A percentile compares a stretch with the other conserved stretches of the same genome.
phyloP scores from a whole-genome alignment of 2,888 invertebrate species.

The Tineola bisselliella region DNA sequence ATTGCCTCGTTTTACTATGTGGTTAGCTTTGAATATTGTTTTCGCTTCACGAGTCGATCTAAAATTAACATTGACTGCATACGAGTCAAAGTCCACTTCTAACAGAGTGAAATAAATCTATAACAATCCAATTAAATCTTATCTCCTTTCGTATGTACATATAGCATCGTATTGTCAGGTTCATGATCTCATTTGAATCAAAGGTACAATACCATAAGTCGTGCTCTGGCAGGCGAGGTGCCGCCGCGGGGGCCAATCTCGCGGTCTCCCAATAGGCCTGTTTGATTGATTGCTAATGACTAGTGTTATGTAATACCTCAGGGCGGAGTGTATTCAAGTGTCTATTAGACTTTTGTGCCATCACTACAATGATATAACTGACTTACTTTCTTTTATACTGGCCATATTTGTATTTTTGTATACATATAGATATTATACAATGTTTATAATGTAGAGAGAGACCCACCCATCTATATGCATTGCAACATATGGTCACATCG shows the following conservation, averaged over 20 bases:
- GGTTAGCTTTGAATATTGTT: constrained; percentile 12
- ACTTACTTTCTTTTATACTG: neutral
- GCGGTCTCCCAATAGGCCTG: constrained; percentile 39
- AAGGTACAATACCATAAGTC: neutral
- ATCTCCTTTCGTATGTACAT: neutral
- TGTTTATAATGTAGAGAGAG: neutral
- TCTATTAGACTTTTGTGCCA: constrained; percentile 7
- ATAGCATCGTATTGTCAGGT: neutral
- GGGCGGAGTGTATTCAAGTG: neutral
- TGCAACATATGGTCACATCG: constrained; percentile 8
- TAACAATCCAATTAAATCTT: neutral
- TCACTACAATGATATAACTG: neutral
- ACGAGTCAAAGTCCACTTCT: neutral
- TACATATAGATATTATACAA: neutral
- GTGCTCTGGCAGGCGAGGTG: constrained; percentile 6
- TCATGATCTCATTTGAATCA: neutral
- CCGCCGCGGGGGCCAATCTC: constrained; percentile 46
- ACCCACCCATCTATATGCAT: neutral
- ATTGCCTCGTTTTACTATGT: constrained; percentile 23
- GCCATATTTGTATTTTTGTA: neutral
- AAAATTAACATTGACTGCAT: constrained; percentile 4
- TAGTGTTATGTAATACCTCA: constrained; percentile 38
- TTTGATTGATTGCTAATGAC: constrained; percentile 61
- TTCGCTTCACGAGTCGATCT: constrained; percentile 8
- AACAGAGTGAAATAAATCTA: neutral